Base-by-base conservation (phyloP, 2,888 invertebrate genomes). In the Hoplodrina blanda region DNA sequence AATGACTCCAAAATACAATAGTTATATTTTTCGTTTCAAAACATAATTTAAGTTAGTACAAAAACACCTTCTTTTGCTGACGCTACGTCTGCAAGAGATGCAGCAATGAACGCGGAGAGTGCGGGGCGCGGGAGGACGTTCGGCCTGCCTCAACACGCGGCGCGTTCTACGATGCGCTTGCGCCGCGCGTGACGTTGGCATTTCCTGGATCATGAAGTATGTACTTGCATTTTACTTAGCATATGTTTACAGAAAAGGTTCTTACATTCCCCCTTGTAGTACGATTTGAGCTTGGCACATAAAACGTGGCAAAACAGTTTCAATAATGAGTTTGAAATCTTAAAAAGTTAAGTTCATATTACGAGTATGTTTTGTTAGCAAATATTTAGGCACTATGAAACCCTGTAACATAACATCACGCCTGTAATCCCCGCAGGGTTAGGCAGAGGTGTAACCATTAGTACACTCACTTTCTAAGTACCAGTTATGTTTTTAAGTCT, bases 61-160 rank as follows among this genome's bases (percentile, higher is more conserved):
- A 55, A 33, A 41, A 33, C 53, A 6, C 1, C 15, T 13, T 25
- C 19, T 83, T 88, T 65, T 94, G 91, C 90, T 87, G 88, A 84
- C 93, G 79, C 84, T 94, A 89, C 88, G 62, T 72, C 64, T 80
- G 76, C 52, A 67, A 80, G 80, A 80, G 73, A 69, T 73, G 76
- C 65, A 76, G 59, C 8, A 50, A 50, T 59, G 56, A 17, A 20
- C 41, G 41, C 33, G 69, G 7, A 19, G 54, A 68, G 76, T 62
- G 79, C 73, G 77, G 87, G 87, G 88, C 80, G 81, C 81, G 87
- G 87, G 89, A 82, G 83, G 84, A 83, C 88, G 85, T 84, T 88
- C 84, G 94, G 93, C 96, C 95, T 95, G 94, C 95, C 95, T 95
- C 95, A 95, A 96, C 95, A 92, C 84, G 89, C 90, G 77, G 90